Conservation (phyloP, 2,797 vertebrate species). For the Lophotriccus pileatus region DNA sequence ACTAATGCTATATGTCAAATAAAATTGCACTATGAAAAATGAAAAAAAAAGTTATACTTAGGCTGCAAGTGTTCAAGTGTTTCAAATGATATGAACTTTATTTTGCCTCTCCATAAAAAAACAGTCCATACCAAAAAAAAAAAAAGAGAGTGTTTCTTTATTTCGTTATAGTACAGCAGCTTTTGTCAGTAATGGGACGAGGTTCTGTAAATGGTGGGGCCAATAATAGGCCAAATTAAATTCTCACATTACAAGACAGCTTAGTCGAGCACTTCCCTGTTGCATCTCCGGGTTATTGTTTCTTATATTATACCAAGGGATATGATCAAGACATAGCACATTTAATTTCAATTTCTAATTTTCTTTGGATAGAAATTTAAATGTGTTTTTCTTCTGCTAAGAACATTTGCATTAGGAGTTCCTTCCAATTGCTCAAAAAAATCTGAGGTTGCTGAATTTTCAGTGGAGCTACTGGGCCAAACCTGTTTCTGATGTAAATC, state of each 20-base stretch:
- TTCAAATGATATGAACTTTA: background rate
- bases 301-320: background rate
- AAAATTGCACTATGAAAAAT: background rate
- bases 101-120: background rate
- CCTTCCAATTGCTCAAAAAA: background rate
- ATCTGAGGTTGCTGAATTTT: background rate
- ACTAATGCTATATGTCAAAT: background rate
- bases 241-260: background rate
- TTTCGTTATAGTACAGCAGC: background rate
- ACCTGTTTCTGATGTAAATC: background rate
- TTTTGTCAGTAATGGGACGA: background rate
- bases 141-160: background rate
- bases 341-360: background rate
- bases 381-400: background rate
- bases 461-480: background rate
- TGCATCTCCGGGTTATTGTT: background rate
- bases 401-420: background rate
- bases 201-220: background rate
- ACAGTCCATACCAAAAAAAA: background rate
- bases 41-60: conserved; percentile 13
- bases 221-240: background rate
- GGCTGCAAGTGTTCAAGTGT: background rate
- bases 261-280: background rate
- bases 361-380: background rate
- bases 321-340: background rate